Evolutionary conservation across 2,888 invertebrate genomes (phyloP), one percentile per base, ranked within the genome.

Genomic region (Andrena bucephala): DNA sequence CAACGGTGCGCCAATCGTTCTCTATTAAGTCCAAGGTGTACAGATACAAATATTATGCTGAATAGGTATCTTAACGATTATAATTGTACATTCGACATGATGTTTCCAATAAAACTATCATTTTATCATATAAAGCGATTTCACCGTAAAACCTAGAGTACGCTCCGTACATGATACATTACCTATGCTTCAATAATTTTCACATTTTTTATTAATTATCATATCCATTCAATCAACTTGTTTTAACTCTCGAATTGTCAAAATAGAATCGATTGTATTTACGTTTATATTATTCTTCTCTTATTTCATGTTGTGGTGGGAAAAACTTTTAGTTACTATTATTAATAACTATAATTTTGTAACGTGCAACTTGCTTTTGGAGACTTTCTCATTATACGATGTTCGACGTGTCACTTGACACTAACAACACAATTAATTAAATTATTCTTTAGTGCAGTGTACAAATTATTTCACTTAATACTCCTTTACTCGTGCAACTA

Each of bases 161-260:
- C 50, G 62, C 77, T 77, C 66, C 62, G 66, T 67, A 67, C 75
- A 65, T 79, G 69, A 48, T 52, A 42, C 29, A 63, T 72, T 31
- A 48, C 3, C 42, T 20, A 57, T 70, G 70, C 80, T 75, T 75
- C 57, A 60, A 60, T 80, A 70, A 36, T 63, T 67, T 54, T 66
- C 31, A 59, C 54, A 59, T 74, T 29, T 48, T 29, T 79, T 54
- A 29, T 69, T 31, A 29, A 31, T 27, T 60, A 54, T 70, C 66
- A 57, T 27, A 59, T 33, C 10, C 33, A 29, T 48, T 31, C 2
- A 72, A 68, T 54, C 13, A 29, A 24, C 57, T 70, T 68, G 50
- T 66, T 73, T 73, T 70, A 76, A 79, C 69, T 63, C 75, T 67
- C 50, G 54, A 60, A 68, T 24, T 20, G 42, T 48, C 62, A 33